Conservation (phyloP, 2,797 vertebrate genomes). For the Anabacerthia variegaticeps region DNA sequence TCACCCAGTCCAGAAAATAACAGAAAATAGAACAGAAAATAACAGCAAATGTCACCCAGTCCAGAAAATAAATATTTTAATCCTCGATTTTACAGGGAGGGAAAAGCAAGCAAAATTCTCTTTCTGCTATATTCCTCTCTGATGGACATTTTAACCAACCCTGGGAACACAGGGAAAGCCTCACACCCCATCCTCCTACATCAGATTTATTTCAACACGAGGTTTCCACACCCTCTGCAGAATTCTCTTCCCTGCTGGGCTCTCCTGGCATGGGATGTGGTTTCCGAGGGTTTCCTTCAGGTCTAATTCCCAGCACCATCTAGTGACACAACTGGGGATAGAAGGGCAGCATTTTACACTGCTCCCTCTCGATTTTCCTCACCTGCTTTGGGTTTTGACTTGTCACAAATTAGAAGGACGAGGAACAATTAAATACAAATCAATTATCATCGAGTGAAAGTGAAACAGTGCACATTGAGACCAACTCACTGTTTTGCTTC, state of each 20-base stretch:
- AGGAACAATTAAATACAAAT: background rate
- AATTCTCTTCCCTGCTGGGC: background rate
- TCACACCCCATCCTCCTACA: rapidly evolving
- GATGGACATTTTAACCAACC: background rate
- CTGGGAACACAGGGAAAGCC: background rate
- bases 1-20: background rate
- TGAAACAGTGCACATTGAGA: rapidly evolving
- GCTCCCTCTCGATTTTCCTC: rapidly evolving
- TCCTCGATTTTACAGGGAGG: background rate
- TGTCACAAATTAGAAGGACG: background rate
- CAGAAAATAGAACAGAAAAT: too few relatives aligned
- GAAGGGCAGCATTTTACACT: rapidly evolving
- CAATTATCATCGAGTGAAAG: background rate
- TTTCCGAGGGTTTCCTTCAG: background rate
- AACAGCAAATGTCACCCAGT: background rate
- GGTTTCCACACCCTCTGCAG: rapidly evolving
- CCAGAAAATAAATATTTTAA: background rate
- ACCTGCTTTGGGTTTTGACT: background rate
- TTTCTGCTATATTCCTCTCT: background rate
- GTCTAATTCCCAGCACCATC: slow-evolving; percentile 34
- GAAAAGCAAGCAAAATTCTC: background rate
- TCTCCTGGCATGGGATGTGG: rapidly evolving
- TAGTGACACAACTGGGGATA: background rate
- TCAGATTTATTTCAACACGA: background rate
- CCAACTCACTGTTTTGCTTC: background rate